Conservation (phyloP, 2,113 vertebrate species). For the Panurus biarmicus region DNA sequence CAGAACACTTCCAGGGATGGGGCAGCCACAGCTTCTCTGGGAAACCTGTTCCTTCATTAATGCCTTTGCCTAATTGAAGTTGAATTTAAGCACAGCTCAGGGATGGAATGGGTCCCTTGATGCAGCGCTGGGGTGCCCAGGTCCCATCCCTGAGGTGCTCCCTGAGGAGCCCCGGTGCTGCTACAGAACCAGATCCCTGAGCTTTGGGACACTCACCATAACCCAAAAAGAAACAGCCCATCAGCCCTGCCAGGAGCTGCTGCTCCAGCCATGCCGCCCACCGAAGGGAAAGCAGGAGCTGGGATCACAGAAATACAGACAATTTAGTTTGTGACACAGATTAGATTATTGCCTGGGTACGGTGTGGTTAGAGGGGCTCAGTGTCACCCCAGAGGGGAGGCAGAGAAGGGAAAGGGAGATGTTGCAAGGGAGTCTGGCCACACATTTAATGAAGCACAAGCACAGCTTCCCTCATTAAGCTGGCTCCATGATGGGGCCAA, state of each 20-base stretch:
- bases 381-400: not conserved
- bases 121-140: rapidly evolving
- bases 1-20: not conserved
- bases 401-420: not conserved
- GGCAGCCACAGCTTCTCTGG: not conserved
- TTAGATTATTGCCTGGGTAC: rapidly evolving
- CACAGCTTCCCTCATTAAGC: not conserved
- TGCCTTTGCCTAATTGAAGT: no score
- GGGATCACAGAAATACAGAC: rapidly evolving
- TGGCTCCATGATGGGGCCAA: rapidly evolving
- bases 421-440: not conserved
- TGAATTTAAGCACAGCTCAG: rapidly evolving
- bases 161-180: not conserved
- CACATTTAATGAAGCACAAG: not conserved
- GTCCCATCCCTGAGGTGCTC: rapidly evolving
- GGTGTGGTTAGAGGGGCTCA: not conserved
- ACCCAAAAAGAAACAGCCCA: not conserved
- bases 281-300: not conserved
- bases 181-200: not conserved
- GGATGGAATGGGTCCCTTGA: not conserved
- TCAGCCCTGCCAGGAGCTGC: not conserved
- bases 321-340: not conserved
- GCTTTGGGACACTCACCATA: not conserved
- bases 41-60: not conserved
- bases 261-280: not conserved